phyloP scores from a whole-genome alignment of 2,888 invertebrate species.

The Schizotus pectinicornis region DNA sequence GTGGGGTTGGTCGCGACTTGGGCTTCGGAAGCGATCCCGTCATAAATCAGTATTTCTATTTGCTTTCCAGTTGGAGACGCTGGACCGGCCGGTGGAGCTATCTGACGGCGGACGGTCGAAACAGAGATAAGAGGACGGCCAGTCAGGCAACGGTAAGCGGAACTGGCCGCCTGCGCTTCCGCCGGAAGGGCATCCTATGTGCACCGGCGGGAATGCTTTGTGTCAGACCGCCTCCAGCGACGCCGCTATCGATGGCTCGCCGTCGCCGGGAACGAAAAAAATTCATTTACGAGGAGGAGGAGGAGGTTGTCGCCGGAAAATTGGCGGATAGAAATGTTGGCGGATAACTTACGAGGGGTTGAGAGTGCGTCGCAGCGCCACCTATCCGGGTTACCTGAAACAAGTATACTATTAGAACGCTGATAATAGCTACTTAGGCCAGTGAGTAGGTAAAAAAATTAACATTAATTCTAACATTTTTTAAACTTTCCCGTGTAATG shows the following conservation, averaged over 20 bases:
- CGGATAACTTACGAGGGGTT: no score
- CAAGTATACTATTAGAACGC: not conserved
- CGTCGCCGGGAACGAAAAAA: no score
- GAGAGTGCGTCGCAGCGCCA: not conserved
- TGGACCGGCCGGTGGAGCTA: constrained; percentile 43
- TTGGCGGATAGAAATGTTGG: no score
- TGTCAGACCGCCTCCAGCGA: constrained; percentile 3
- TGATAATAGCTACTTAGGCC: no score
- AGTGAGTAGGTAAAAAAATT: no score
- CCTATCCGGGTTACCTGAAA: not conserved
- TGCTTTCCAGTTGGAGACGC: constrained; percentile 33
- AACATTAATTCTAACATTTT: no score
- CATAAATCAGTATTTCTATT: constrained; percentile 49
- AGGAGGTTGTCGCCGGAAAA: no score
- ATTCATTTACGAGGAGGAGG: no score
- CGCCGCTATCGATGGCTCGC: not conserved
- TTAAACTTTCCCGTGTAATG: no score
- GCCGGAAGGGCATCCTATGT: constrained; percentile 35
- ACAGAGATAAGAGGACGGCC: constrained; percentile 42
- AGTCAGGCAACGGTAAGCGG: constrained; percentile 46
- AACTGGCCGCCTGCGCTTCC: constrained; percentile 49
- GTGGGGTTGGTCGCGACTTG: constrained; percentile 30
- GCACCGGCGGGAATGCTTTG: constrained; percentile 5
- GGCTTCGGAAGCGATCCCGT: constrained; percentile 42
- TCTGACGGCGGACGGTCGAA: constrained; percentile 48